Conservation (phyloP, 2,797 vertebrate species). For the Acrocephalus scirpaceus region DNA sequence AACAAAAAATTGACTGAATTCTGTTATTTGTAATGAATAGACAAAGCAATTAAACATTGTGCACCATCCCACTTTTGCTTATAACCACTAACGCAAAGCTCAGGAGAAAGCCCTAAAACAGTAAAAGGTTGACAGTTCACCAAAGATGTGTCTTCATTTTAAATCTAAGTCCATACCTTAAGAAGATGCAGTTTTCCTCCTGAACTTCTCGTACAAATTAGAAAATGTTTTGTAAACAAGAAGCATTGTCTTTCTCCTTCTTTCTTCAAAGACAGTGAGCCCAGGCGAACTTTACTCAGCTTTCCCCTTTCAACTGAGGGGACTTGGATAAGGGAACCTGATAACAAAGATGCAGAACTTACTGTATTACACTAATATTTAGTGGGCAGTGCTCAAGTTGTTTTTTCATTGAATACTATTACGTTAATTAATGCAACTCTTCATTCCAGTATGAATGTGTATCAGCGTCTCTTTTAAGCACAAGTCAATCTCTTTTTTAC, state of each 20-base stretch:
- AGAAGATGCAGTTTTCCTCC: conserved; percentile 97
- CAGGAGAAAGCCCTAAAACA: not conserved
- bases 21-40: not conserved
- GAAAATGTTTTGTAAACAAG: conserved; percentile 97
- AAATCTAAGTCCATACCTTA: conserved; percentile 81
- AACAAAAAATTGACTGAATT: not conserved
- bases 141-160: not conserved
- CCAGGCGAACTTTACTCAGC: conserved; percentile 95
- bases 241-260: conserved; percentile 98
- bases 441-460: not conserved
- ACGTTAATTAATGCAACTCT: not conserved
- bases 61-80: not conserved
- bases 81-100: not conserved
- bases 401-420: not conserved
- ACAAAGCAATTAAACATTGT: not conserved
- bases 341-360: conserved; percentile 51
- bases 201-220: conserved; percentile 97
- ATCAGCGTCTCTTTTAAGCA: not conserved
- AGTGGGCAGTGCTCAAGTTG: not conserved
- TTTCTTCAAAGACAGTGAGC: conserved; percentile 95
- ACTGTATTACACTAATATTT: not conserved
- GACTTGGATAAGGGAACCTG: conserved; percentile 97
- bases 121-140: not conserved
- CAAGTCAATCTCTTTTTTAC: not conserved
- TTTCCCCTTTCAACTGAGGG: conserved; percentile 96